These are phyloP conservation scores for Mechanitis messenoides DNA, from an alignment of 2,888 invertebrate species.

Conservation along the genomic window DNA sequence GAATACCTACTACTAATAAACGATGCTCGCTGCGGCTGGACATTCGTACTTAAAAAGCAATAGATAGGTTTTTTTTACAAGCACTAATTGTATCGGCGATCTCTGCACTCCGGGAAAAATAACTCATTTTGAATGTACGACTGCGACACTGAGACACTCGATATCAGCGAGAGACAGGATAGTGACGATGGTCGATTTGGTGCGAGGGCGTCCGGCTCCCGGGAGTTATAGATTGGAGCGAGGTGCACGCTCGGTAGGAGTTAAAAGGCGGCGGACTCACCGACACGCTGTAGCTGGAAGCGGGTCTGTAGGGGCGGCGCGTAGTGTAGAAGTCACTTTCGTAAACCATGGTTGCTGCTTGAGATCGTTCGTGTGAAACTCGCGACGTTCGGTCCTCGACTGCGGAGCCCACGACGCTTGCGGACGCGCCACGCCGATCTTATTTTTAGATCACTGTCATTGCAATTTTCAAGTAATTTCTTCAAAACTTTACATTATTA, in stretches of 20 bases:
- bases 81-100: conserved; percentile 39
- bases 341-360: conserved; percentile 87
- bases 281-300: conserved; percentile 89
- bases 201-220: conserved; percentile 73
- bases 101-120: conserved; percentile 25
- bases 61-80: conserved; percentile 51
- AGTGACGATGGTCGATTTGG: conserved; percentile 58
- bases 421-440: conserved; percentile 47
- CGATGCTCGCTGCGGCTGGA: conserved; percentile 27
- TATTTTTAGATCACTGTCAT: conserved; percentile 76
- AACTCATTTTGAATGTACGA: conserved; percentile 15
- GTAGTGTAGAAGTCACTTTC: conserved; percentile 94
- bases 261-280: conserved; percentile 59
- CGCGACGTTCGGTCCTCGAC: conserved; percentile 72
- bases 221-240: conserved; percentile 56
- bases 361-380: conserved; percentile 66
- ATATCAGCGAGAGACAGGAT: conserved; percentile 41
- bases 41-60: conserved; percentile 51
- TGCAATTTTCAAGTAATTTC: conserved; percentile 72
- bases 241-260: conserved; percentile 55
- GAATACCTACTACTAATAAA: conserved; percentile 31
- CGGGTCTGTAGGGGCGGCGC: conserved; percentile 87
- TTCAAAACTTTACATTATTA: conserved; percentile 45
- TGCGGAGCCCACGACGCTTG: conserved; percentile 49
- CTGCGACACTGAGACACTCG: conserved; percentile 28